Conservation (phyloP, 2,888 invertebrate species). For the Sipunculus nudus region DNA sequence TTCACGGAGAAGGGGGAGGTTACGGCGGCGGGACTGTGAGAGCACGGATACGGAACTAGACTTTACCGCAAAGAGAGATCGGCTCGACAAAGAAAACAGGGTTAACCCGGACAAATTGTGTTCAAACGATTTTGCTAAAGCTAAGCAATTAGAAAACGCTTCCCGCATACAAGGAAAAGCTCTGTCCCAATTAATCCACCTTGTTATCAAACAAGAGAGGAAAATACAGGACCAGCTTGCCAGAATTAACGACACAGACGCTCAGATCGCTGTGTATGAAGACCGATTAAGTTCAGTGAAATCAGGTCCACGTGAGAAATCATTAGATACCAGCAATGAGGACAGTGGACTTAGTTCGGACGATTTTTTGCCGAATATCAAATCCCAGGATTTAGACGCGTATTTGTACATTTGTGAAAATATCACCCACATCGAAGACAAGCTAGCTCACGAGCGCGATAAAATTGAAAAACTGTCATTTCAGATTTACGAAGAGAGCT, state of each 20-base stretch:
- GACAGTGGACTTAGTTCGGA: conserved; percentile 51
- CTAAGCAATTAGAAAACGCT: too few species aligned
- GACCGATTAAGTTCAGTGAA: too few species aligned
- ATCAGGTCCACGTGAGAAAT: too few species aligned
- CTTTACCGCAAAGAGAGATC: too few species aligned
- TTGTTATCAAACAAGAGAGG: conserved; percentile 73
- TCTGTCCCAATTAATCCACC: conserved; percentile 60
- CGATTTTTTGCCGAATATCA: conserved; percentile 71
- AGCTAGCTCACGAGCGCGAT: conserved; percentile 79
- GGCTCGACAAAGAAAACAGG: not conserved
- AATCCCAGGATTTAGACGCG: conserved; percentile 72
- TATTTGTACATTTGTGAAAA: conserved; percentile 80
- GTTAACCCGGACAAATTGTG: not conserved
- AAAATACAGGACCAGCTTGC: conserved; percentile 69
- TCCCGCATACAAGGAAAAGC: too few species aligned
- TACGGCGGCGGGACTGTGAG: too few species aligned
- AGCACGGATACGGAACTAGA: too few species aligned
- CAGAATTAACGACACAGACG: conserved; percentile 75
- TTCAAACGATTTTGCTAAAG: too few species aligned
- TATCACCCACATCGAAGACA: conserved; percentile 78
- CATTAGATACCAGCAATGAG: conserved; percentile 38
- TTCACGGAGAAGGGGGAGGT: too few species aligned
- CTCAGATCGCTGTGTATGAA: conserved; percentile 76
- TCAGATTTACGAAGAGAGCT: conserved; percentile 61
- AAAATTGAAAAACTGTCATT: conserved; percentile 75